These are phyloP conservation scores for Aporrectodea caliginosa DNA, from an alignment of 1,140 invertebrate genomes.

Conservation along the genomic window DNA sequence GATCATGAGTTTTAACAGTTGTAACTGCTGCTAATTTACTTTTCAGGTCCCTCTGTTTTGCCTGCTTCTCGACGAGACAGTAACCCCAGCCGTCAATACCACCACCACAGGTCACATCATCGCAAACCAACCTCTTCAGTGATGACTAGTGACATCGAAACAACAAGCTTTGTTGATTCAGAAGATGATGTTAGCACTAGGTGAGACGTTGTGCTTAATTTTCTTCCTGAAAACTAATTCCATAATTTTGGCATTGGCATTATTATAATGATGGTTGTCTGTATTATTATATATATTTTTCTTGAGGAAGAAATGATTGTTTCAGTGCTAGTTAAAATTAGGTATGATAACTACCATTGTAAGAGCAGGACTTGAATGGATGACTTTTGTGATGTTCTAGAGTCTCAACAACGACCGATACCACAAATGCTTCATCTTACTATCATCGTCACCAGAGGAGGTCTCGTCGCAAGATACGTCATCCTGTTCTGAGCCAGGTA, in stretches of 20 bases:
- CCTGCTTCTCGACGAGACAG: background rate
- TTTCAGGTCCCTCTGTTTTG: background rate
- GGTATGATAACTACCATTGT: too few relatives aligned
- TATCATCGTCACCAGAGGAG: conserved; percentile 52
- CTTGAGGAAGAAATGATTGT: too few relatives aligned
- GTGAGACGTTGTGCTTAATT: background rate
- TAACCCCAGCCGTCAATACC: background rate
- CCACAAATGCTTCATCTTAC: conserved; percentile 58
- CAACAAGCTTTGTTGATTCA: conserved; percentile 88
- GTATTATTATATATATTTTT: too few relatives aligned
- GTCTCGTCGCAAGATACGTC: conserved; percentile 37
- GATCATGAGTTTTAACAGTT: too few relatives aligned
- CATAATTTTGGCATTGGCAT: too few relatives aligned
- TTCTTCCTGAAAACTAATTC: too few relatives aligned
- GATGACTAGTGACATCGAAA: conserved; percentile 88
- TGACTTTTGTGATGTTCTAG: too few relatives aligned
- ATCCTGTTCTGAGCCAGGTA: conserved; percentile 41
- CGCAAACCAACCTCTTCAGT: conserved; percentile 71
- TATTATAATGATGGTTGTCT: too few relatives aligned
- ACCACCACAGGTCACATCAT: background rate
- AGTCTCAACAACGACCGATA: conserved; percentile 62
- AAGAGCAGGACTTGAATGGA: too few relatives aligned
- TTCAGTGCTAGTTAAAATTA: too few relatives aligned
- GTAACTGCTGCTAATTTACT: background rate
- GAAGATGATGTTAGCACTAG: conserved; percentile 67